phyloP scores from a whole-genome alignment of 1,140 invertebrate genomes.

The Drosophila kohkoa region DNA sequence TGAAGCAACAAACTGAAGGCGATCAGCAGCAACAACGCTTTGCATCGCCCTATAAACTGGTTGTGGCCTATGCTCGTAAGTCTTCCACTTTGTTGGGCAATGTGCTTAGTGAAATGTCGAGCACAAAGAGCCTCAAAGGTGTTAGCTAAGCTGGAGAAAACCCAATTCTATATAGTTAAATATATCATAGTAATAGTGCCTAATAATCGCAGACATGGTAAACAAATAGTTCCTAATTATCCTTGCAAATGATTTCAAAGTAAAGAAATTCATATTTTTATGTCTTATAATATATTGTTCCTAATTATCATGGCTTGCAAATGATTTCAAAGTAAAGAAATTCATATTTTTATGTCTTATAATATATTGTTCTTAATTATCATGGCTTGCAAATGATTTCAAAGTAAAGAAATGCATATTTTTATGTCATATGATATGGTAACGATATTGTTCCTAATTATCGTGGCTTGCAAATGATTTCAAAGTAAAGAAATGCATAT shows the following conservation, averaged over 20 bases:
- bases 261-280: no score
- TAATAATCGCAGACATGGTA: background rate
- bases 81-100: constrained; percentile 85
- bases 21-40: constrained; percentile 66
- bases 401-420: no score
- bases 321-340: no score
- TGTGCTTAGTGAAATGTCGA: constrained; percentile 33
- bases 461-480: no score
- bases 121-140: constrained; percentile 38
- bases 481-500: no score
- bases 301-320: no score
- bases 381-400: no score
- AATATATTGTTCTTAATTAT: no score
- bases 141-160: constrained; percentile 18
- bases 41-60: constrained; percentile 86
- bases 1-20: constrained; percentile 68
- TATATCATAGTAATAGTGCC: background rate
- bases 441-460: background rate
- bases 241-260: no score
- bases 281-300: background rate
- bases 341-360: no score
- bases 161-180: background rate
- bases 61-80: constrained; percentile 86
- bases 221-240: background rate
- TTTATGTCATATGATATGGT: no score